Evolutionary conservation across 2,888 invertebrate genomes (phyloP).

Genomic region (Limnephilus rhombicus): DNA sequence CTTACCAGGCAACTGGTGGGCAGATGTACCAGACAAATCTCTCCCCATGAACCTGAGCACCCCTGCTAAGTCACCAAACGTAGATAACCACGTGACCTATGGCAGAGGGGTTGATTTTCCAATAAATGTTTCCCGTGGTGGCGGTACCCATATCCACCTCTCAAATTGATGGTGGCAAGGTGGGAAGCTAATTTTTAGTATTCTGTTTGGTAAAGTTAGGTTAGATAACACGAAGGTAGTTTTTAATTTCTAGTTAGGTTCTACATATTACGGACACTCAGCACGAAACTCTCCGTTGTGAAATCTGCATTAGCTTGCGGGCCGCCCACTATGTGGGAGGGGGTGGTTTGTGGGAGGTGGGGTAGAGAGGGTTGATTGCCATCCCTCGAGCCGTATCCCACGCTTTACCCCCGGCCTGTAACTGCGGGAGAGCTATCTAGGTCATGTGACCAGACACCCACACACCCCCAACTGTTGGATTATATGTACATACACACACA

Average conservation of each 20-base stretch:
- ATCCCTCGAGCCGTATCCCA: background rate
- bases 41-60: too few species aligned
- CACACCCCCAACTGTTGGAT: background rate
- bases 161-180: too few species aligned
- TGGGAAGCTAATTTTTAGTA: too few species aligned
- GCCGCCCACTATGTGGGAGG: background rate
- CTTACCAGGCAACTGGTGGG: too few species aligned
- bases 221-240: background rate
- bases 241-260: background rate
- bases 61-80: too few species aligned
- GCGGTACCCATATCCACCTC: too few species aligned
- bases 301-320: background rate
- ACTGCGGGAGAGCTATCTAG: conserved; percentile 19
- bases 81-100: too few species aligned
- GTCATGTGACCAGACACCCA: conserved; percentile 27
- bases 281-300: background rate
- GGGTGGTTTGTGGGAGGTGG: background rate
- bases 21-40: too few species aligned
- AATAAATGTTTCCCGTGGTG: too few species aligned
- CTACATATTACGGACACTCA: background rate
- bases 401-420: background rate
- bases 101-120: too few species aligned
- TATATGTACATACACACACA: background rate
- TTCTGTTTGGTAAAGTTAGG: too few species aligned
- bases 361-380: background rate